A percentile compares a stretch with the other conserved stretches of the same genome.
Conservation (phyloP, 2,797 vertebrate genomes). For the Dallia pectoralis region DNA sequence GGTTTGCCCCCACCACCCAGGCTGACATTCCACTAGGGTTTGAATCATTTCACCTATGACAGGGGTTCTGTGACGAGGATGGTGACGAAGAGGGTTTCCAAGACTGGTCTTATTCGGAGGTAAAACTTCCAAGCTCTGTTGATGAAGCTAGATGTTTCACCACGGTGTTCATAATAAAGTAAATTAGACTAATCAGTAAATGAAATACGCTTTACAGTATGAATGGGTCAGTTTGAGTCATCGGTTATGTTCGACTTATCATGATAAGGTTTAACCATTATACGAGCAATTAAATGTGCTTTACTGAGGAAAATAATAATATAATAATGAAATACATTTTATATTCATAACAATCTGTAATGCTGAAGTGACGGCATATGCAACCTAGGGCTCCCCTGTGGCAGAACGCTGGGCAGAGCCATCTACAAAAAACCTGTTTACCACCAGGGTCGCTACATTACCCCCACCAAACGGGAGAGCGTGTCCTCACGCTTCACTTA, state of each 20-base stretch:
- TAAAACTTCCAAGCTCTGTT: neutral
- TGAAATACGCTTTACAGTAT: neutral
- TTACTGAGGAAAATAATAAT: too few species aligned
- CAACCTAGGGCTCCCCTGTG: too few species aligned
- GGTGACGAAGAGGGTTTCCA: neutral
- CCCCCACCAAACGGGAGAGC: too few species aligned
- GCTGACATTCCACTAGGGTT: slow-evolving; percentile 6
- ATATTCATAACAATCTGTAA: too few species aligned
- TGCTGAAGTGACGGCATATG: too few species aligned
- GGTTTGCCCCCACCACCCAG: slow-evolving; percentile 44
- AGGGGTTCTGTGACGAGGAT: neutral
- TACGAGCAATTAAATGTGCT: too few species aligned
- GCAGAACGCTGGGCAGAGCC: too few species aligned
- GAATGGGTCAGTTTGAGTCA: neutral
- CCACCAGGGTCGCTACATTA: too few species aligned
- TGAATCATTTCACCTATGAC: neutral
- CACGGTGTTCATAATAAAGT: neutral
- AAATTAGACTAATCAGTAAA: too few species aligned
- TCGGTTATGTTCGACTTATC: neutral
- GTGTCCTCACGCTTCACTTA: too few species aligned
- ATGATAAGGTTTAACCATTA: neutral
- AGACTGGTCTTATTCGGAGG: neutral
- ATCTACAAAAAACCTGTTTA: too few species aligned
- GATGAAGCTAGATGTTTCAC: neutral
- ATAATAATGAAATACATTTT: too few species aligned